Percentiles rank a stretch among this genome's conserved stretches.
These are phyloP conservation scores for Furcifer pardalis DNA, from an alignment of 2,797 vertebrate species.

Conservation along the genomic window DNA sequence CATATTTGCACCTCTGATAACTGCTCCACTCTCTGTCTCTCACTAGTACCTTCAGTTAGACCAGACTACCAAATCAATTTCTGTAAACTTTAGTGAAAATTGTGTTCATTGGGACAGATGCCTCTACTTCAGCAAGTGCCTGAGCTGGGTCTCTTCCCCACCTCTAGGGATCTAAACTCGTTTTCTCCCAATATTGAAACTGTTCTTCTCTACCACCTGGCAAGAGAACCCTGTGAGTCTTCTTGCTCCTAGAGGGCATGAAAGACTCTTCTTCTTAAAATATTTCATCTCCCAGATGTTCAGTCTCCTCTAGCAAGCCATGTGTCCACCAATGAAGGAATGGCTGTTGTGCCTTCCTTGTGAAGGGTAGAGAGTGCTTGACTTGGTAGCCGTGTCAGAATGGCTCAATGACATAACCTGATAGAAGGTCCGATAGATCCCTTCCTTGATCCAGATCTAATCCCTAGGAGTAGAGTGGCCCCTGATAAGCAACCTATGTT, in stretches of 20 bases:
- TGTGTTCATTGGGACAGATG: constrained; percentile 30
- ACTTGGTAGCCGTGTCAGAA: rapidly evolving
- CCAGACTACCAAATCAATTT: neutral
- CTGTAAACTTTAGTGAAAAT: constrained; percentile 7
- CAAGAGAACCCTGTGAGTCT: constrained; percentile 8
- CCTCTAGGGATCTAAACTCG: constrained; percentile 5
- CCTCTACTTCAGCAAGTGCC: constrained; percentile 1
- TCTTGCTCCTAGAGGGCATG: constrained; percentile 27
- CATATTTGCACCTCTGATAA: constrained; percentile 3
- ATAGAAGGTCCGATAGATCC: neutral
- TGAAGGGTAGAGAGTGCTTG: neutral
- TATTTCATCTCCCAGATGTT: neutral
- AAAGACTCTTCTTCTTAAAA: neutral
- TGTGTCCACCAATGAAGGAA: neutral
- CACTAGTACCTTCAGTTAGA: neutral
- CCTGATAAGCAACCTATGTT: neutral
- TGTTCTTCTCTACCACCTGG: rapidly evolving
- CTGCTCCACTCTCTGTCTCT: neutral
- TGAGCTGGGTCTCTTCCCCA: constrained; percentile 15
- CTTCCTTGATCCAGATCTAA: neutral
- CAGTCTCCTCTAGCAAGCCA: neutral
- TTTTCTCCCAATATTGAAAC: constrained; percentile 10
- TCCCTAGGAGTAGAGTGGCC: rapidly evolving
- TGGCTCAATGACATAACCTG: rapidly evolving
- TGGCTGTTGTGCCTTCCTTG: constrained; percentile 12